Evolutionary conservation across 2,797 vertebrate genomes (phyloP), one percentile per base, ranked within the genome.

Genomic region (Botia kubotai): DNA sequence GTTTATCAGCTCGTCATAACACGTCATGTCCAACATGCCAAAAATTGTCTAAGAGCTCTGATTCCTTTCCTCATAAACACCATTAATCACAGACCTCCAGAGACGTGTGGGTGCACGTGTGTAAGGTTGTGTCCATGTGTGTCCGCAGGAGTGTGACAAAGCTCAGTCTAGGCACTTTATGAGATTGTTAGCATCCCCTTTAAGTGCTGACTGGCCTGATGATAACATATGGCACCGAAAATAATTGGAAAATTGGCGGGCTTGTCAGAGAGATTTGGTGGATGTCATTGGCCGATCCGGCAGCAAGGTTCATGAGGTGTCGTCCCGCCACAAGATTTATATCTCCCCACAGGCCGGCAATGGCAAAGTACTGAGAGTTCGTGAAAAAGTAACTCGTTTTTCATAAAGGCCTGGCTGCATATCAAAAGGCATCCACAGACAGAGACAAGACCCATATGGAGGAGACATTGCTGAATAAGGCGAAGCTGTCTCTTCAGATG

Each of bases 231-330:
- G 93, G 95, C 86, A 86, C 92, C 92, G 92, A 93, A 92, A 93
- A 95, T 97, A 96, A 97, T 96, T 97, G 96, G 95, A 97, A 97
- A 97, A 97, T 97, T 97, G 96, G 94, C 95, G 95, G 94, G 90
- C 92, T 94, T 96, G 95, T 96, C 96, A 95, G 92, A 91, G 94
- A 95, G 95, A 94, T 94, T 94, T 96, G 93, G 93, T 96, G 92
- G 93, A 97, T 95, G 93, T 94, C 90, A 94, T 90, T 86, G 90
- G 93, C 77, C 75, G 93, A 92, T 92, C 91, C 72, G 88, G 92
- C 91, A 82, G 89, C 78, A 85, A 89, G 87, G 92, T 93, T 94
- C 93, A 95, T 92, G 91, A 94, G 92, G 88, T 94, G 92, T 95
- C 94, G 2, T 78, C 92, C 88, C 89, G 83, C 87, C 87, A 86